phyloP scores from a whole-genome alignment of 2,888 invertebrate species.

The Pseudolycoriella hygida region DNA sequence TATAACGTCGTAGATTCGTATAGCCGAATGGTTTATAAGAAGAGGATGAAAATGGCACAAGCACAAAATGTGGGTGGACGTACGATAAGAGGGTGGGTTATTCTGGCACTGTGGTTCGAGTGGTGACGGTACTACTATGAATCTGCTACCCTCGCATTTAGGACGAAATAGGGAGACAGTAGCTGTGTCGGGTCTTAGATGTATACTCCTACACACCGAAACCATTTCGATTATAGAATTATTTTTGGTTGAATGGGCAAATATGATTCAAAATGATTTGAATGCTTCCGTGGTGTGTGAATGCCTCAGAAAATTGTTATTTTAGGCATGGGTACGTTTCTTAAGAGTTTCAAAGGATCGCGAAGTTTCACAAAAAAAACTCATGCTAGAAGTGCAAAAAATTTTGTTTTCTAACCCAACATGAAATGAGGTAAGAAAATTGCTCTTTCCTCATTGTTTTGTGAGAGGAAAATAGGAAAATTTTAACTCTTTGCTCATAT shows the following conservation, averaged over 20 bases:
- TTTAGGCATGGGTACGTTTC: too few species aligned
- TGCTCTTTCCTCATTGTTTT: too few species aligned
- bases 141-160: constrained; percentile 1
- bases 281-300: not conserved
- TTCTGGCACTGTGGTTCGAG: not conserved
- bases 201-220: not conserved
- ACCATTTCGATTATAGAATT: constrained; percentile 2
- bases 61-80: not conserved
- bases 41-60: constrained; percentile 5
- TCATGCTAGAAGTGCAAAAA: too few species aligned
- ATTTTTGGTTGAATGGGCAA: not conserved
- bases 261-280: not conserved
- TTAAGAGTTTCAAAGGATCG: too few species aligned
- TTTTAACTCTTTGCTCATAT: too few species aligned
- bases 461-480: too few species aligned
- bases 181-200: constrained; percentile 1
- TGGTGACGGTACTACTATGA: constrained; percentile 3
- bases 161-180: constrained; percentile 5
- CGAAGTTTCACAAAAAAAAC: too few species aligned
- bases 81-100: not conserved
- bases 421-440: too few species aligned
- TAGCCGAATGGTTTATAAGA: constrained; percentile 3
- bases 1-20: constrained; percentile 1
- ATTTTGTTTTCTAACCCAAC: too few species aligned
- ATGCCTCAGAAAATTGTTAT: too few species aligned